A percentile compares a stretch with the other conserved stretches of the same genome.
phyloP scores from a whole-genome alignment of 2,113 vertebrate species.

The Bungarus multicinctus region DNA sequence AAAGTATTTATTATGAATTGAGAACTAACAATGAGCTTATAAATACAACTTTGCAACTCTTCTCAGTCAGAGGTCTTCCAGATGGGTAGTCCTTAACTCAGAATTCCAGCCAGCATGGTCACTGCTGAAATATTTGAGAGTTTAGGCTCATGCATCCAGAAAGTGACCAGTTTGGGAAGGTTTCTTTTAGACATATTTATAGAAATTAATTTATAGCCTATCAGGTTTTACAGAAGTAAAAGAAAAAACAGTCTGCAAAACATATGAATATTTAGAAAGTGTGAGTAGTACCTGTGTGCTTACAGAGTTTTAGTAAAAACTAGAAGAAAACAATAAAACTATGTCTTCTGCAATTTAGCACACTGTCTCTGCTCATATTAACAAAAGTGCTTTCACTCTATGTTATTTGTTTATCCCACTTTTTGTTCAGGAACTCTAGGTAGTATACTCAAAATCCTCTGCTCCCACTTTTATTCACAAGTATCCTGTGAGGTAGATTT shows the following conservation, averaged over 20 bases:
- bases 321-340: not conserved
- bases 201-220: not conserved
- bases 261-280: not conserved
- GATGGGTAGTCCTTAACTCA: not conserved
- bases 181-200: not conserved
- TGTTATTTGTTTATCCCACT: not conserved
- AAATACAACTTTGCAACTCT: not conserved
- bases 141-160: not conserved
- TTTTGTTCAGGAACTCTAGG: not conserved
- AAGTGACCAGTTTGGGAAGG: not conserved
- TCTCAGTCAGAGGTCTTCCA: not conserved
- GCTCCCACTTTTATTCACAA: not conserved
- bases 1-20: slow-evolving; percentile 4
- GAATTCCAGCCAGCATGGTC: not conserved
- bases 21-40: slow-evolving; percentile 2
- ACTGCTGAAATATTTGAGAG: not conserved
- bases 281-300: not conserved
- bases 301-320: not conserved
- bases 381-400: not conserved
- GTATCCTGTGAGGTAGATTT: not conserved
- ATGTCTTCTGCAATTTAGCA: not conserved
- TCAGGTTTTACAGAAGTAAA: not conserved
- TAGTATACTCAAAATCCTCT: not conserved
- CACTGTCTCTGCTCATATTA: not conserved
- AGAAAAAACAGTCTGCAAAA: not conserved